Conservation (phyloP, 2,113 vertebrate species). For the Petroica traversi region DNA sequence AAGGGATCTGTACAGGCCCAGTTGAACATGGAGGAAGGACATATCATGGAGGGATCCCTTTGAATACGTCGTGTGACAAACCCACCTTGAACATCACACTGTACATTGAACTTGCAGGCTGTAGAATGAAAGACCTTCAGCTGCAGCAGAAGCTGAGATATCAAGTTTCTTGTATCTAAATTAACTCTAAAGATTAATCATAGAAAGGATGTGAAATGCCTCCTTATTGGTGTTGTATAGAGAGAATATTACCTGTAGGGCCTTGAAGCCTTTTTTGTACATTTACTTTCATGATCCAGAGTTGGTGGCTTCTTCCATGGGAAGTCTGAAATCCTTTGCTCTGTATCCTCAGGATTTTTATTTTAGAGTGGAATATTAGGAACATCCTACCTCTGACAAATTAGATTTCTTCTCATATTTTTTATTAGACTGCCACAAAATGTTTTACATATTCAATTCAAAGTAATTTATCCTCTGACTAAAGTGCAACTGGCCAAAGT, state of each 20-base stretch:
- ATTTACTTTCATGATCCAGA: background rate
- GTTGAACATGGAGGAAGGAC: rapidly evolving
- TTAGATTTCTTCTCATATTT: background rate
- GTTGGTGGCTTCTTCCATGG: background rate
- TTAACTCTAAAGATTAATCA: background rate
- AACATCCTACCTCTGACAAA: background rate
- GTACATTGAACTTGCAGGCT: background rate
- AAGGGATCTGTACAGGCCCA: background rate
- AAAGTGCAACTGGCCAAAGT: background rate
- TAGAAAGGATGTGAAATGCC: background rate
- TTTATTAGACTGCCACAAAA: background rate
- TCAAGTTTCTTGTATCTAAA: background rate
- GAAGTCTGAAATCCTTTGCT: background rate
- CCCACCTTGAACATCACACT: background rate
- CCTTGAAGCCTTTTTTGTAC: background rate
- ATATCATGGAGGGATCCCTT: background rate
- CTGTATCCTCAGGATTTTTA: background rate
- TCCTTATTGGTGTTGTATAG: background rate
- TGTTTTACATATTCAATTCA: background rate
- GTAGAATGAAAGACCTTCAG: background rate
- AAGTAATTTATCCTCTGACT: background rate
- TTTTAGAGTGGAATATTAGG: background rate
- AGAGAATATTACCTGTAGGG: background rate
- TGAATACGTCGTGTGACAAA: background rate
- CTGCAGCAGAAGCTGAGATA: background rate